A percentile compares a stretch with the other conserved stretches of the same genome.
phyloP scores from a whole-genome alignment of 2,797 vertebrate genomes.

The Gouania willdenowi region DNA sequence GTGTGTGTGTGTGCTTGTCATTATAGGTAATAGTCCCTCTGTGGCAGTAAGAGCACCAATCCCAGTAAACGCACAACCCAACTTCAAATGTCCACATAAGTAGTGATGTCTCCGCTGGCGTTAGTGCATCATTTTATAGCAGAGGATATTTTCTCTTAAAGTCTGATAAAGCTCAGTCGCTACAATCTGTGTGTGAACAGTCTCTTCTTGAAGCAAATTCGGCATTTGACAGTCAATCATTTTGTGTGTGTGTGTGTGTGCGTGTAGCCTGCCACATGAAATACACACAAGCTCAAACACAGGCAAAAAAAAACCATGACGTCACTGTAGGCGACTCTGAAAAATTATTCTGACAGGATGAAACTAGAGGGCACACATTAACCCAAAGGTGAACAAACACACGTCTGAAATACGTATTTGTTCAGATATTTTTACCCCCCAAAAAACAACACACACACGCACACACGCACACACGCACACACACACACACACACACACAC shows the following conservation, averaged over 20 bases:
- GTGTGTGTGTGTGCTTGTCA: constrained; percentile 2
- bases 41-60: constrained; percentile 1
- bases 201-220: not conserved
- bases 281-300: constrained; percentile 23
- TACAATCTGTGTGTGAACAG: not conserved
- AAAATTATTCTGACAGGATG: constrained; percentile 17
- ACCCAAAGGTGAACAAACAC: not conserved
- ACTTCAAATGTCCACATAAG: constrained; percentile 7
- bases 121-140: not conserved
- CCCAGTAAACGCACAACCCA: not conserved
- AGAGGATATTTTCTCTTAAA: not conserved
- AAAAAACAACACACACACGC: too few species aligned
- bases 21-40: constrained; percentile 12
- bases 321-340: constrained; percentile 8
- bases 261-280: constrained; percentile 9
- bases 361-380: constrained; percentile 2
- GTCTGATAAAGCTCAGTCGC: not conserved
- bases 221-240: constrained; percentile 18
- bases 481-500: not conserved
- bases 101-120: constrained; percentile 2
- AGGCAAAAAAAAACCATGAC: constrained; percentile 6
- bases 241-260: not conserved
- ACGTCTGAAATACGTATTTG: constrained; percentile 2
- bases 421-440: constrained; percentile 1
- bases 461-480: not conserved